Evolutionary conservation across 2,888 invertebrate species (phyloP), one percentile per base, ranked within the genome.

Genomic region (Dione juno): DNA sequence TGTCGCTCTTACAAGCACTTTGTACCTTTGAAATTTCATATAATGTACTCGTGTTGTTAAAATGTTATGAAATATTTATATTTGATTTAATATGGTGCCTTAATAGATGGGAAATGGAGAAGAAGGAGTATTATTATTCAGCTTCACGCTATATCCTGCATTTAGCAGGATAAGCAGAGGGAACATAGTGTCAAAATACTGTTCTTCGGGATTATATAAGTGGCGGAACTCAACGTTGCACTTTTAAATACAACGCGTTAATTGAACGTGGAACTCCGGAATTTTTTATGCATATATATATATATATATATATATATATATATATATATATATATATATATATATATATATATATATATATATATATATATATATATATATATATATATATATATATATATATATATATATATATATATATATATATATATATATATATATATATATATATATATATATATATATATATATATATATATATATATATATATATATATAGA

Each of bases 1-100:
- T 65, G 64, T 40, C 48, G n/a, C 16, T 57, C 37, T 57, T 64
- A 41, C 45, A 63, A 53, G 59, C 45, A 19, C 41, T 45, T 48
- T 43, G 43, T 43, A 28, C 1, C 7, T 45, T 28, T 57, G 28
- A 35, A 35, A 14, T 45, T 35, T 43, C n/a, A 45, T 66, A 43
- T 50, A 50, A 11, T 50, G 19, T 19, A 19, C 11, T 28, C 28
- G 2, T 28, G 28, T 28, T 3, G 28, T 28, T 5, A 28, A 3
- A 50, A 19, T 11, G 19, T 50, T 50, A 11, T 19, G 50, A 50
- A 50, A 50, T 50, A 28, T 28, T 28, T n/a, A n/a, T n/a, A n/a
- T n/a, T n/a, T n/a, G n/a, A n/a, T n/a, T n/a, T n/a, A n/a, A n/a
- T n/a, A n/a, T n/a, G n/a, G n/a, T n/a, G n/a, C n/a, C n/a, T n/a